These are phyloP conservation scores for Pangasius larnaudii DNA, from an alignment of 2,797 vertebrate genomes.

Conservation along the genomic window DNA sequence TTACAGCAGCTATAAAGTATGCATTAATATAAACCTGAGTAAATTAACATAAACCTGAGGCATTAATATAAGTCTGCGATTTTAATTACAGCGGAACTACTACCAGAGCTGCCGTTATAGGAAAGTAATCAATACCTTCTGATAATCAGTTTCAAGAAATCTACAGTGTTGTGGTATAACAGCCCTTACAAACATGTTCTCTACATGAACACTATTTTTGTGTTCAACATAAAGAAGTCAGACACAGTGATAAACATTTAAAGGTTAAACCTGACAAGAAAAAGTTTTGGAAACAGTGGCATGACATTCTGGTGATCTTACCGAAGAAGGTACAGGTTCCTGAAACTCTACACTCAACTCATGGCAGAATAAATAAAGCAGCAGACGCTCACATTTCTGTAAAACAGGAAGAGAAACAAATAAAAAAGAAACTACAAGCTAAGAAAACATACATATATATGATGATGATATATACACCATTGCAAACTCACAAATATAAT, in stretches of 20 bases:
- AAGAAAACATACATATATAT: not conserved
- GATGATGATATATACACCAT: not conserved
- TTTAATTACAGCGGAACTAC: not conserved
- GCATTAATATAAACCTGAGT: not conserved
- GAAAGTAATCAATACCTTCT: not conserved
- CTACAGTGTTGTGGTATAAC: not conserved
- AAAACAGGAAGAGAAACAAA: conserved; percentile 22
- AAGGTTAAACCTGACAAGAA: not conserved
- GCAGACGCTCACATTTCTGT: conserved; percentile 95
- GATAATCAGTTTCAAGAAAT: not conserved
- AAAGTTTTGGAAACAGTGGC: not conserved
- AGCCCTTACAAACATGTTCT: not conserved
- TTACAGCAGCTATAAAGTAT: not conserved
- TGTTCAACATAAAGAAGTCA: not conserved
- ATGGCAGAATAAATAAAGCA: conserved; percentile 94
- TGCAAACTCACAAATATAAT: not conserved
- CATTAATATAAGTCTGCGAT: not conserved
- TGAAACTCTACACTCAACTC: conserved; percentile 97
- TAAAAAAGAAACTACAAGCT: not conserved
- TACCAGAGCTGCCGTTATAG: not conserved
- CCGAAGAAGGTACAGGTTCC: conserved; percentile 90
- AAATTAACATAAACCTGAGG: not conserved
- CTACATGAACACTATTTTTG: not conserved
- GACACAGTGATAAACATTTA: not conserved
- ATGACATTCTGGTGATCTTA: conserved; percentile 70